A percentile compares a stretch with the other conserved stretches of the same genome.
Evolutionary conservation across 1,140 invertebrate genomes (phyloP).

Genomic region (Zaprionus gabonicus): DNA sequence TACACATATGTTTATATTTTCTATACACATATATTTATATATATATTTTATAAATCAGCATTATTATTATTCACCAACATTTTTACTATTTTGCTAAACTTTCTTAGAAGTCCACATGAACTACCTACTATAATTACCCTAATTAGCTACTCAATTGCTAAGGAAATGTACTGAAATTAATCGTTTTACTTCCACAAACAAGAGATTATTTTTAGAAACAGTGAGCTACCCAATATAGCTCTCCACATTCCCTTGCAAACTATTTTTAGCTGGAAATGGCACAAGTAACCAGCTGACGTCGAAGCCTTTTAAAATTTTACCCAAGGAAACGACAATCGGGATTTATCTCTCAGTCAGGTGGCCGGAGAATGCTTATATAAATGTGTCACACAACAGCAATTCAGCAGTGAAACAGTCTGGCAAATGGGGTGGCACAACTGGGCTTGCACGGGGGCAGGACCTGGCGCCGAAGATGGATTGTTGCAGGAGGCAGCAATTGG

Average conservation of each 20-base stretch:
- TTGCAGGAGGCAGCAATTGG: neutral
- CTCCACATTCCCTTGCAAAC: neutral
- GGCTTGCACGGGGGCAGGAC: neutral
- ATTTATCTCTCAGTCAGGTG: neutral
- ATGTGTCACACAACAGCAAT: neutral
- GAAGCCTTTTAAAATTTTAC: neutral
- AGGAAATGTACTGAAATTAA: neutral
- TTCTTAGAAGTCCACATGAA: neutral
- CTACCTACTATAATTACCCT: neutral
- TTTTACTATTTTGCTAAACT: no score
- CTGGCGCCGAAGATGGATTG: conserved; percentile 9
- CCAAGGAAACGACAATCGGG: neutral
- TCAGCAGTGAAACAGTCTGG: conserved; percentile 2
- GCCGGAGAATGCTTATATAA: conserved; percentile 32
- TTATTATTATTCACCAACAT: no score
- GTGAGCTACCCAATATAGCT: neutral
- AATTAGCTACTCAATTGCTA: neutral
- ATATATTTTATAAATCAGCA: no score
- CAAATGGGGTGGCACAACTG: conserved; percentile 9
- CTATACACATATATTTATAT: no score
- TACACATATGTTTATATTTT: no score
- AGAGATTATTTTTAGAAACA: conserved; percentile 10
- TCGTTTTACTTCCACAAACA: conserved; percentile 20
- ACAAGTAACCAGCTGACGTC: neutral
- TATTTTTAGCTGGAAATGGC: neutral